Evolutionary conservation across 2,888 invertebrate species (phyloP), one percentile per base, ranked within the genome.

Genomic region (Caenorhabditis panamensis): DNA sequence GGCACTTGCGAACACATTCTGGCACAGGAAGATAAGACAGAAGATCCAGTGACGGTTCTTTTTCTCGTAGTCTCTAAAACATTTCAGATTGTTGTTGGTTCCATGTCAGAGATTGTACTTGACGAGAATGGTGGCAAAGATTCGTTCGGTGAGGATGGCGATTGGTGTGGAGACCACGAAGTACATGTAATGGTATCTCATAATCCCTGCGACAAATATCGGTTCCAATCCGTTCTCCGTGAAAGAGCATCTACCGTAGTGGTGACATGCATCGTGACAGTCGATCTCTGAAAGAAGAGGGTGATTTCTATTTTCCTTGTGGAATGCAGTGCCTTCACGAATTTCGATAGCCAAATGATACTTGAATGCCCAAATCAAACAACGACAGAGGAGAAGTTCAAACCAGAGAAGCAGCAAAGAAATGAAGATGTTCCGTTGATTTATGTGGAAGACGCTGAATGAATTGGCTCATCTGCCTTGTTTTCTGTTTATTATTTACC

Each of bases 121-220:
- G 8, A 81, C 61, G 20, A 72, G 56, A 51, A 76, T 41, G 11
- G 80, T 81, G 8, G 80, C 80, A 26, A 81, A 81, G 20, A 81
- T 72, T 18, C 80, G 24, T 47, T 81, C 80, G 28, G 51, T 72
- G 0, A 76, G 51, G 58, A 81, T 76, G 18, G 47, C 76, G 9
- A 81, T 58, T 4, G 80, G 80, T 3, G 76, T 67, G 0, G 71
- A n/a, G 47, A 81, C 66, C 0, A 76, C 76, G 44, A 76, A 66
- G 49, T 56, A 71, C 80, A 81, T 81, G 58, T 81, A 81, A 24
- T 81, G 80, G 59, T 81, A 81, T 56, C 80, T 36, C 54, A 76
- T 67, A 36, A 26, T 62, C 1, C 71, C 80, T 13, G 80, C 71
- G 3, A 81, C 67, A 36, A 81, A 81, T 4, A 81, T 67, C 22